Conservation (phyloP, 2,113 vertebrate species). For the Ceyx cyanopectus region DNA sequence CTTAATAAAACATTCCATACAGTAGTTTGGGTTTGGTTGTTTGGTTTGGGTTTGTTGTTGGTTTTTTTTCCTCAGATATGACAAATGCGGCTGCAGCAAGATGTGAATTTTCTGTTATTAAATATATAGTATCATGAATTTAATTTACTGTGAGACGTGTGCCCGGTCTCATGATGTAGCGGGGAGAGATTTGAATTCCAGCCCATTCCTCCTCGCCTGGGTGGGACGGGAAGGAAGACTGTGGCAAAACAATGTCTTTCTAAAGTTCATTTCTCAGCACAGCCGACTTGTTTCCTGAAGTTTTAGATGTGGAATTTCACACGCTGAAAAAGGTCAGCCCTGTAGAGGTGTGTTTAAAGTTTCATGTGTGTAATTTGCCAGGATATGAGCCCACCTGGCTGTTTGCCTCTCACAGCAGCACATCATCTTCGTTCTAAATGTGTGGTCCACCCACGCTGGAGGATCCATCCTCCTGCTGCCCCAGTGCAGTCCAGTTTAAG, state of each 20-base stretch:
- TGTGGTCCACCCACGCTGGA: fast-evolving
- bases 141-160: slow-evolving; percentile 60
- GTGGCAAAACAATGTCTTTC: background rate
- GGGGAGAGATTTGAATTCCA: background rate
- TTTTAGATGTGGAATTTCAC: background rate
- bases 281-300: background rate
- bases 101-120: slow-evolving; percentile 74
- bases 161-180: slow-evolving; percentile 9
- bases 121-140: slow-evolving; percentile 64
- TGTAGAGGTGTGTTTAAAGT: slow-evolving; percentile 22
- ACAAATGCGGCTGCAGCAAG: slow-evolving; percentile 78
- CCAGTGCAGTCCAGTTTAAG: fast-evolving
- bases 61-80: slow-evolving; percentile 67
- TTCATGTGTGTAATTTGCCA: slow-evolving; percentile 33
- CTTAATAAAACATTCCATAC: slow-evolving; percentile 82
- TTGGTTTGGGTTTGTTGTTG: slow-evolving; percentile 33
- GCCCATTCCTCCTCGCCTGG: background rate
- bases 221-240: slow-evolving; percentile 11
- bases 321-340: background rate
- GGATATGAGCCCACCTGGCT: background rate
- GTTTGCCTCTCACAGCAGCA: background rate
- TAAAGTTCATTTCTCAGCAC: slow-evolving; percentile 37
- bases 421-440: fast-evolving
- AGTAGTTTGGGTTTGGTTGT: slow-evolving; percentile 34
- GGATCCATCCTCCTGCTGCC: background rate